Percentiles rank a stretch among this genome's conserved stretches.
Evolutionary conservation across 2,113 vertebrate species (phyloP).

Genomic region (Xerus inauris): DNA sequence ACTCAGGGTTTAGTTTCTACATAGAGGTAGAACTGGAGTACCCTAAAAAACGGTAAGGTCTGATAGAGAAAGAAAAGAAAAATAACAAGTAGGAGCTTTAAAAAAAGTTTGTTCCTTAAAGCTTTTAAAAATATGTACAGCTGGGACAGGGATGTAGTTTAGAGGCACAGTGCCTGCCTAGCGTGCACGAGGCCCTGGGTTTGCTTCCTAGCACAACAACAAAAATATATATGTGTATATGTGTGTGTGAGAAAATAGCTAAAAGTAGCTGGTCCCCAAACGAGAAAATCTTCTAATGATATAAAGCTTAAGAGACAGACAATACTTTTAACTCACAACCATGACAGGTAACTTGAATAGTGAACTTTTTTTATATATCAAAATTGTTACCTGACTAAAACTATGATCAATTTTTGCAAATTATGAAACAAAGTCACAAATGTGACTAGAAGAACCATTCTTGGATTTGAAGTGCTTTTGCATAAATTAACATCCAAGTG

Average conservation of each 20-base stretch:
- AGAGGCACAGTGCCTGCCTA: no score
- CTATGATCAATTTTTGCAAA: background rate
- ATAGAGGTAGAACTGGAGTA: background rate
- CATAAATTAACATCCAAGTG: background rate
- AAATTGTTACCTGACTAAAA: conserved; percentile 34
- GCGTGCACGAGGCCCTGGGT: no score
- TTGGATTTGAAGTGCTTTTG: background rate
- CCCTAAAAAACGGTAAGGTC: background rate
- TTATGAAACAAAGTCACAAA: background rate
- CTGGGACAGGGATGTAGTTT: no score
- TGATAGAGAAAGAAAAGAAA: background rate
- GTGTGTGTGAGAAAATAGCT: background rate
- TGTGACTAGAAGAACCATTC: background rate
- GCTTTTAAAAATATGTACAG: background rate
- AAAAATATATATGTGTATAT: no score
- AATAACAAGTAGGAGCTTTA: background rate
- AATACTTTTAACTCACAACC: conserved; percentile 22
- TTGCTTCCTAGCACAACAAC: no score
- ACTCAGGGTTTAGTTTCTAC: background rate
- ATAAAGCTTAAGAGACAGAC: background rate
- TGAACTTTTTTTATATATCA: background rate
- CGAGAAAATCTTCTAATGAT: conserved; percentile 32
- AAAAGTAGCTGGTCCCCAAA: background rate
- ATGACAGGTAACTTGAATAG: background rate
- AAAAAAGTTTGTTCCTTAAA: background rate